Percentiles rank a stretch among this genome's conserved stretches.
These are phyloP conservation scores for Lasioglossum lativentre DNA, from an alignment of 2,888 invertebrate species.

Conservation along the genomic window DNA sequence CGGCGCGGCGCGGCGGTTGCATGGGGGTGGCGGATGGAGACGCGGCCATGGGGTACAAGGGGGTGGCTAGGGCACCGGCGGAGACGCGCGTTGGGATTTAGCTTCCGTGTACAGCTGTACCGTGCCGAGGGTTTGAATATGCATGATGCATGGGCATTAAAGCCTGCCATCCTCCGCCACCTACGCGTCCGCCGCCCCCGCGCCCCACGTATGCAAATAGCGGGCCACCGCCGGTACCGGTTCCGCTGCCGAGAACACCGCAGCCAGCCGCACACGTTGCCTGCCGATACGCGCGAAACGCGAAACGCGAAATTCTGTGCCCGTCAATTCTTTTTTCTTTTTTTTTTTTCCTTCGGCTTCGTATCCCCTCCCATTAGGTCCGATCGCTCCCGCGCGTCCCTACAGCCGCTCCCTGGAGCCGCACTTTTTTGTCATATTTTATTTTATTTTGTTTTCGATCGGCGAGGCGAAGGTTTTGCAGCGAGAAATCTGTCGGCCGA, in stretches of 20 bases:
- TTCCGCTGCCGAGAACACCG: conserved; percentile 59
- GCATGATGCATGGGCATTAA: conserved; percentile 84
- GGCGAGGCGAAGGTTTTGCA: conserved; percentile 7
- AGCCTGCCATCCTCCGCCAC: conserved; percentile 74
- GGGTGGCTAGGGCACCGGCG: conserved; percentile 49
- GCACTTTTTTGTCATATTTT: background rate
- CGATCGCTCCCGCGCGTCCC: too few species aligned
- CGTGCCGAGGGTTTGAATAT: conserved; percentile 82
- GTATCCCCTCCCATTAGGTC: too few species aligned
- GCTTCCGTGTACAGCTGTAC: conserved; percentile 83
- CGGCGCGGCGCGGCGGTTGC: too few species aligned
- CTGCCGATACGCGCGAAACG: conserved; percentile 57
- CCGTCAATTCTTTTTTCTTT: conserved; percentile 50
- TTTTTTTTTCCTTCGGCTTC: conserved; percentile 38
- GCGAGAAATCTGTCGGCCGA: conserved; percentile 30
- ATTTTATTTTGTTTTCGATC: conserved; percentile 3
- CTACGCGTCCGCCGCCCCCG: conserved; percentile 57
- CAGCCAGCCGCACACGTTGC: conserved; percentile 49
- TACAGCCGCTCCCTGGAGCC: too few species aligned
- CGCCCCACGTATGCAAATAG: conserved; percentile 82
- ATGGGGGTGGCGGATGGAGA: background rate
- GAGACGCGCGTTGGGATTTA: conserved; percentile 81
- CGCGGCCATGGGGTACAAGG: conserved; percentile 14
- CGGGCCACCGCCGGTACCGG: conserved; percentile 68
- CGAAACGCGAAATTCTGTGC: conserved; percentile 48